phyloP scores from a whole-genome alignment of 1,140 invertebrate species.

The Drosophila prosaltans region DNA sequence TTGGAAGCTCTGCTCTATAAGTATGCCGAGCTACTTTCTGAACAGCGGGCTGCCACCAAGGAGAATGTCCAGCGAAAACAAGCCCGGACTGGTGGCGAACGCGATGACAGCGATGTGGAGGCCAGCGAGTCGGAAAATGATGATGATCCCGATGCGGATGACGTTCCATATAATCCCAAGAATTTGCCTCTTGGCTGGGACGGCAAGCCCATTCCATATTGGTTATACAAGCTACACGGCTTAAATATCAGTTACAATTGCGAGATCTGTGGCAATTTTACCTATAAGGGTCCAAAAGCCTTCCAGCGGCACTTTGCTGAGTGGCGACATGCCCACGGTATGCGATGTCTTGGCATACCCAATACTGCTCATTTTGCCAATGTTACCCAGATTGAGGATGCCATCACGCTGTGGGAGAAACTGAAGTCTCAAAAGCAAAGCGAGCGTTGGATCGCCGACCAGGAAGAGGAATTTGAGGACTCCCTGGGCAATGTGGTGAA shows the following conservation, averaged over 20 bases:
- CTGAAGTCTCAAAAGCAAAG: slow-evolving; percentile 96
- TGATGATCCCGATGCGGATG: slow-evolving; percentile 93
- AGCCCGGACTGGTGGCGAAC: slow-evolving; percentile 96
- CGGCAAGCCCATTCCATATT: slow-evolving; percentile 99
- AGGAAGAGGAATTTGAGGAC: slow-evolving; percentile 99
- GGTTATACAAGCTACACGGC: slow-evolving; percentile 99
- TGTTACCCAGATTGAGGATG: slow-evolving; percentile 99
- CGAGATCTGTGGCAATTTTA: slow-evolving; percentile 99
- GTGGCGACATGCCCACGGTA: slow-evolving; percentile 99
- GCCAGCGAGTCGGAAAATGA: slow-evolving; percentile 94
- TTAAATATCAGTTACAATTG: slow-evolving; percentile 99
- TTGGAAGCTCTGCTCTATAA: slow-evolving; percentile 96
- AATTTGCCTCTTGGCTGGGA: slow-evolving; percentile 99
- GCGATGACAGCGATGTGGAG: slow-evolving; percentile 96
- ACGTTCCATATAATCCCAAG: slow-evolving; percentile 99
- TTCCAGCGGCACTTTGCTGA: slow-evolving; percentile 99
- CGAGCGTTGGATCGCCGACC: slow-evolving; percentile 98
- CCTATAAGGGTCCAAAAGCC: slow-evolving; percentile 99
- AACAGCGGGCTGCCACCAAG: slow-evolving; percentile 94
- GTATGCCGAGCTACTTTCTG: slow-evolving; percentile 91
- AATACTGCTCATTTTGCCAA: slow-evolving; percentile 99
- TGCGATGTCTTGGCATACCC: slow-evolving; percentile 99
- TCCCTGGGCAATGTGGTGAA: slow-evolving; percentile 99
- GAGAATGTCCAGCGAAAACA: slow-evolving; percentile 99
- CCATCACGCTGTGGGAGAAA: slow-evolving; percentile 98